Evolutionary conservation across 2,113 vertebrate genomes (phyloP).

Genomic region (Chloropsis hardwickii): DNA sequence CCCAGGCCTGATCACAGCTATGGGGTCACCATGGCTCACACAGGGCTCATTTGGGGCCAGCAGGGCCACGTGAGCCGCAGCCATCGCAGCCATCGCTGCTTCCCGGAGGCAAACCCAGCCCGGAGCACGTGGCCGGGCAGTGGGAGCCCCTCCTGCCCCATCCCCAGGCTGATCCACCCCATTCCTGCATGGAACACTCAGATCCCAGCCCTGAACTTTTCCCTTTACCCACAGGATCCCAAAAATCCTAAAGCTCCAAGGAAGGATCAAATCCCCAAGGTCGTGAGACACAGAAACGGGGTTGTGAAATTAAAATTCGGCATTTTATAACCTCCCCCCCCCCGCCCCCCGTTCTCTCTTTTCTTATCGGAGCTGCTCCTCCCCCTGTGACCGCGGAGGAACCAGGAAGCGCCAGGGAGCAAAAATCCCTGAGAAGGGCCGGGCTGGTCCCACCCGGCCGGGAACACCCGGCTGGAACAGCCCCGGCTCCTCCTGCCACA

Average conservation of each 20-base stretch:
- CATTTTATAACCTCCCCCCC: not conserved
- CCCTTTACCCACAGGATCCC: fast-evolving
- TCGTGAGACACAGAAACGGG: fast-evolving
- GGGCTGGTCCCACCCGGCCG: not conserved
- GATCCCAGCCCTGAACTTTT: fast-evolving
- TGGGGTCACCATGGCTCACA: not conserved
- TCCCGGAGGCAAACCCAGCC: not conserved
- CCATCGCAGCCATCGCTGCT: not conserved
- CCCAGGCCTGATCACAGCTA: fast-evolving
- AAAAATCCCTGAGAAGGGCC: not conserved
- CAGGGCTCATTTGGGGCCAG: not conserved
- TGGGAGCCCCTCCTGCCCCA: not conserved
- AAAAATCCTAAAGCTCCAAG: not conserved
- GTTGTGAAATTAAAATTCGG: fast-evolving
- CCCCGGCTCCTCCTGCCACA: not conserved
- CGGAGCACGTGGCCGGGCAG: fast-evolving
- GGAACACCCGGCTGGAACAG: not conserved
- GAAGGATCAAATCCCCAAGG: not conserved
- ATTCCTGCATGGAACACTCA: fast-evolving
- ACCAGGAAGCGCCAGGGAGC: not conserved
- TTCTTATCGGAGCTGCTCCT: not conserved
- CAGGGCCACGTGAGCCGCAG: not conserved
- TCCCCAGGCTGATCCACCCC: fast-evolving
- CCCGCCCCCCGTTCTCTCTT: not conserved
- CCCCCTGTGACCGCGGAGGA: not conserved